Evolutionary conservation across 2,797 vertebrate genomes (phyloP), one percentile per base, ranked within the genome.

Genomic region (Astyanax mexicanus): DNA sequence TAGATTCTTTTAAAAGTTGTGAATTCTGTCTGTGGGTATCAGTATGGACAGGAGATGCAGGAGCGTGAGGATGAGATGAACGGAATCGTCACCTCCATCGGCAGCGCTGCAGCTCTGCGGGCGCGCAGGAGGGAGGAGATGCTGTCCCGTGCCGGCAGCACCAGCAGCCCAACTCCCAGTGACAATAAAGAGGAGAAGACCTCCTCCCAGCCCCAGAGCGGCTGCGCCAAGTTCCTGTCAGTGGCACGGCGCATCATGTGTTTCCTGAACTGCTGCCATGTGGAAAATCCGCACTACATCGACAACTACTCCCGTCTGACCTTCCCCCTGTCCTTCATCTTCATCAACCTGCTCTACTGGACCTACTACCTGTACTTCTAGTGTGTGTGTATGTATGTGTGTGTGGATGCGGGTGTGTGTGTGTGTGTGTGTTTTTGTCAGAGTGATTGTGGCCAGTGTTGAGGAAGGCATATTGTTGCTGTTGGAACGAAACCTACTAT

Each of bases 281-380:
- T 97, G 80, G 90, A 96, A 88, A 97, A 97, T 86, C 96, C 96
- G n/a, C 95, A 97, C 83, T 94, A 96, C 90, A 97, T 97, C 91
- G 96, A 97, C 89, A 96, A 96, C 90, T 96, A 97, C 13, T 96
- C 96, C 67, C 93, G 95, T 70, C 89, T 95, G 86, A 92, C 93
- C 79, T 97, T 97, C 83, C 96, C 95, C 0, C 87, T 97, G 54
- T 96, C 95, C 6, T 97, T 97, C 73, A 92, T 97, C 79, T 85
- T 96, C 37, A 95, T 97, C 73, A 97, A 97, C 88, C 89, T 97
- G 51, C 90, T 96, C 85, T 97, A 97, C 84, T 97, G 96, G 96
- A 95, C 92, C 49, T 97, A 96, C 88, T 97, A 97, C 84, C 89
- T 97, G 84, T 97, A 95, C 90, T 96, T 97, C 73, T 97, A 92